Evolutionary conservation across 2,113 vertebrate species (phyloP), one percentile per base, ranked within the genome.

Genomic region (Gnathonemus echidnorhynchus): DNA sequence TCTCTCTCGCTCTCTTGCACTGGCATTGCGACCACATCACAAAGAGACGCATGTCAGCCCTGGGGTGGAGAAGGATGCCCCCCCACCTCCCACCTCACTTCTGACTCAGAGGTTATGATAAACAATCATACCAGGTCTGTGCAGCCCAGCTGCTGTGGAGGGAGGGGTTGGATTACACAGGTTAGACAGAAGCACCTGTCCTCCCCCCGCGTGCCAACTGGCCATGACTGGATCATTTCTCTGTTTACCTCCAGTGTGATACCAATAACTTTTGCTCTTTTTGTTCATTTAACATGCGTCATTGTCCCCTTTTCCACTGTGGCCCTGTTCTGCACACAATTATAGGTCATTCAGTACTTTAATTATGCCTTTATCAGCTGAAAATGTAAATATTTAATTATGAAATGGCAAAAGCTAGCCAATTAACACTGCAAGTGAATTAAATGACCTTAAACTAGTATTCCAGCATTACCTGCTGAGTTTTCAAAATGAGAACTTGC

Each of bases 141-240:
- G 56, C 5, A 39, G 6, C 48, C 90, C 80, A 80, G 88, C 62
- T 90, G 91, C 87, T 90, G 90, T 49, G 85, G 89, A 70, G 85
- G 56, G 80, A 84, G 31, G 89, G 70, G 19, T 87, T n/a, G 49
- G 89, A 92, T 91, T 91, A 91, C 53, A 48, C 48, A 90, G 56
- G 56, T 89, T 89, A 90, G 52, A 39, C 58, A 50, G 50, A 83
- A 45, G 52, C 89, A 90, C 90, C 89, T 92, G 90, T 87, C 83
- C 84, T 86, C 83, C 84, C 48, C 74, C 48, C 48, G 45, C 11
- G 7, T 48, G 45, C 84, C 45, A 48, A 48, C 7, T 86, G 45
- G 39, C 85, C 87, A 48, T 53, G 21, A 19, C 27, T 19, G 9
- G 27, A 56, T 49, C 4, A 88, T 90, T 89, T 86, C 90, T 89